Conservation (phyloP, 1,140 invertebrate species). For the Cydia fagiglandana region DNA sequence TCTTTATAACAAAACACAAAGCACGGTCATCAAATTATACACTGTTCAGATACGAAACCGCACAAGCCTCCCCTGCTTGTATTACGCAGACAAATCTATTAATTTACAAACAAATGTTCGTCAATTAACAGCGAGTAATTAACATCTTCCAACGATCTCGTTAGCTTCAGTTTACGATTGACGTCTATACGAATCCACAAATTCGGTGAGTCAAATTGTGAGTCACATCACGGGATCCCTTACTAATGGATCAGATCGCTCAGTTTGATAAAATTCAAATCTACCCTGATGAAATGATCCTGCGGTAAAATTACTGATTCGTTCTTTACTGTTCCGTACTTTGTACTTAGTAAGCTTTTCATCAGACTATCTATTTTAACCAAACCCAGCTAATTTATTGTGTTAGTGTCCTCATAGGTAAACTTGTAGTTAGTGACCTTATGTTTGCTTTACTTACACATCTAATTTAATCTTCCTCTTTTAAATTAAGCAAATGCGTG, state of each 20-base stretch:
- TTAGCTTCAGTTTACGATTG: conserved; percentile 8
- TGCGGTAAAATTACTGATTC: conserved; percentile 3
- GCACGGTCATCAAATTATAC: background rate
- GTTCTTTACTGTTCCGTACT: background rate
- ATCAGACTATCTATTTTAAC: too few relatives aligned
- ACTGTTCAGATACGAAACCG: background rate
- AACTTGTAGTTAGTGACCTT: too few relatives aligned
- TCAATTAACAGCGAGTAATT: conserved; percentile 7
- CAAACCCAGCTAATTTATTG: too few relatives aligned
- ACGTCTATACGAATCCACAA: conserved; percentile 14
- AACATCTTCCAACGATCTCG: conserved; percentile 3
- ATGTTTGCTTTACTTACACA: too few relatives aligned
- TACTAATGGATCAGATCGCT: conserved; percentile 36
- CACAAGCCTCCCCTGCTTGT: background rate
- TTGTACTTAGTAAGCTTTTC: background rate
- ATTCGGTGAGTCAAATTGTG: conserved; percentile 37
- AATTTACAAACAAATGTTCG: conserved; percentile 1
- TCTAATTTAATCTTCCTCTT: too few relatives aligned
- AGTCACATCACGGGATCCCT: conserved; percentile 41
- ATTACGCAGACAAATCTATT: conserved; percentile 14
- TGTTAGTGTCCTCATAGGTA: too few relatives aligned
- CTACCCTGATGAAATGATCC: conserved; percentile 16
- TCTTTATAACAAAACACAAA: background rate
- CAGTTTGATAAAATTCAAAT: conserved; percentile 37
- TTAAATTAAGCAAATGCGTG: too few relatives aligned